Evolutionary conservation across 2,797 vertebrate species (phyloP).

Genomic region (Mormyrus proboscirostris): DNA sequence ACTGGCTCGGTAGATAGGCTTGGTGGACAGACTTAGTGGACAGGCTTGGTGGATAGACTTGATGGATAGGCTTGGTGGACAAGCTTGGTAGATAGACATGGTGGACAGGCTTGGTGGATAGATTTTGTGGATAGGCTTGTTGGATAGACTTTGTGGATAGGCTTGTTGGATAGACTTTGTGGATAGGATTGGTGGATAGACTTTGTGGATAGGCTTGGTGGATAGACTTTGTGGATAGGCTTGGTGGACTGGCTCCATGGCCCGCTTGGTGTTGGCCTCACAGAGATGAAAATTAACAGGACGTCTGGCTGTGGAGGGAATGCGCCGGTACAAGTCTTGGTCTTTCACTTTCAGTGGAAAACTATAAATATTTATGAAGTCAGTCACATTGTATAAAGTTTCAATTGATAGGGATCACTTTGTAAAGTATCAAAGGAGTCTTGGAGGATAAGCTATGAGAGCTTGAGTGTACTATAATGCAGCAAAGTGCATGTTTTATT

Average conservation of each 20-base stretch:
- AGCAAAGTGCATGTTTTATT: conserved; percentile 7
- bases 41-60: not conserved
- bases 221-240: not conserved
- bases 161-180: too few relatives aligned
- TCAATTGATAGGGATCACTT: conserved; percentile 7
- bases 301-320: not conserved
- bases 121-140: too few relatives aligned
- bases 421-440: conserved; percentile 2
- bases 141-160: too few relatives aligned
- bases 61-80: not conserved
- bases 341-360: conserved; percentile 11
- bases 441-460: not conserved
- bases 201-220: too few relatives aligned
- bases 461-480: not conserved
- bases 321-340: not conserved
- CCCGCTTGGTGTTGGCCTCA: not conserved
- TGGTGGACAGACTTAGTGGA: not conserved
- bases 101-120: too few relatives aligned
- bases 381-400: conserved; percentile 18
- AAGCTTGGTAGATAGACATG: too few relatives aligned
- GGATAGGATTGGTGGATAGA: too few relatives aligned
- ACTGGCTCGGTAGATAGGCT: not conserved
- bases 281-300: not conserved
- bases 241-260: not conserved
- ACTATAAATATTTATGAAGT: conserved; percentile 21